phyloP scores from a whole-genome alignment of 2,113 vertebrate species.

The Vombatus ursinus region DNA sequence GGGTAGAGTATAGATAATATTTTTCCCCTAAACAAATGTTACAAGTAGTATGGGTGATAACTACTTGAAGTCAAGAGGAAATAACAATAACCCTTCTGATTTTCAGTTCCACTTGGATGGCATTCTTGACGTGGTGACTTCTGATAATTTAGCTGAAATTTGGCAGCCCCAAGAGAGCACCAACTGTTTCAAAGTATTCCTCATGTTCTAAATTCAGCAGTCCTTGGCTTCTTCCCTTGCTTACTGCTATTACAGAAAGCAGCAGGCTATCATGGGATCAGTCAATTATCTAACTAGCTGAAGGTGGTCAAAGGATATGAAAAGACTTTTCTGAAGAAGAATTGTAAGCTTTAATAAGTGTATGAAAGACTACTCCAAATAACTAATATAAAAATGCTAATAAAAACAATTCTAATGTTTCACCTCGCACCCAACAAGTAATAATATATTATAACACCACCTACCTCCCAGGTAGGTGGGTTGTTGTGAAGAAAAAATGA shows the following conservation, averaged over 20 bases:
- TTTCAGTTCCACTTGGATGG: slow-evolving; percentile 62
- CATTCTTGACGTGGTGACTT: slow-evolving; percentile 69
- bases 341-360: background rate
- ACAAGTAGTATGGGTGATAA: background rate
- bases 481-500: too few relatives aligned
- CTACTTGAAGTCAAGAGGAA: background rate
- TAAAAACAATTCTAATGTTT: background rate
- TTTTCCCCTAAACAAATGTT: background rate
- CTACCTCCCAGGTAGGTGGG: too few relatives aligned
- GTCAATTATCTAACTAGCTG: background rate
- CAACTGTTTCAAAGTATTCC: slow-evolving; percentile 90
- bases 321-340: background rate
- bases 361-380: background rate
- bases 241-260: background rate
- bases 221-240: background rate
- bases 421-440: background rate
- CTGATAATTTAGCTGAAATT: slow-evolving; percentile 85
- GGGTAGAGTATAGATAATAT: background rate
- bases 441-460: too few relatives aligned
- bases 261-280: background rate
- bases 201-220: slow-evolving; percentile 47
- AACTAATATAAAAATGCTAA: background rate
- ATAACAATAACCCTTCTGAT: slow-evolving; percentile 47
- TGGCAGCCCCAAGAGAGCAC: slow-evolving; percentile 88
- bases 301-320: background rate